Conservation (phyloP, 2,797 vertebrate species). For the Enteromius viviparus region DNA sequence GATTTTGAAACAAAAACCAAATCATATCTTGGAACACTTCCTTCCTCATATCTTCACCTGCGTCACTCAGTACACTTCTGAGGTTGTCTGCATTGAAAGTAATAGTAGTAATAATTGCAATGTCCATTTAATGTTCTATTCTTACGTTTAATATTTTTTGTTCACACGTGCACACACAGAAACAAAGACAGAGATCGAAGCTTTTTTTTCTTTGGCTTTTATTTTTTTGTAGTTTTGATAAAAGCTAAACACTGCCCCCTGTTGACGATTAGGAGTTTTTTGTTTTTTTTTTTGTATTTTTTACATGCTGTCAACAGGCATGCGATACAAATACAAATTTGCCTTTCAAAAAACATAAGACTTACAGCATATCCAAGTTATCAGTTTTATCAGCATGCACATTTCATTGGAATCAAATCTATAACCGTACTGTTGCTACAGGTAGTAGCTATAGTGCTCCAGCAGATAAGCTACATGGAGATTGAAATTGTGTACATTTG, state of each 20-base stretch:
- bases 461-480: no score
- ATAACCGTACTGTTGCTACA: not conserved
- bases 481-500: not conserved
- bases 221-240: not conserved
- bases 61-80: not conserved
- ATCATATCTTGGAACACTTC: not conserved
- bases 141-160: not conserved
- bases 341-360: not conserved
- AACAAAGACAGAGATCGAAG: not conserved
- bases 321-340: not conserved
- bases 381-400: not conserved
- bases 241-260: slow-evolving; percentile 50
- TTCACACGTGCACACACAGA: not conserved
- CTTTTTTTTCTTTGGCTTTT: not conserved
- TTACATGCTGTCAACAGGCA: not conserved
- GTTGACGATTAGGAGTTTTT: slow-evolving; percentile 2
- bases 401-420: not conserved
- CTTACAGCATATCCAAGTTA: not conserved
- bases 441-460: not conserved
- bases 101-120: not conserved
- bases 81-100: not conserved
- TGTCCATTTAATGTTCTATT: not conserved
- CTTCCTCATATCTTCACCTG: not conserved
- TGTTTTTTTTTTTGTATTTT: not conserved
- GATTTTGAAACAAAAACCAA: not conserved